phyloP scores from a whole-genome alignment of 2,888 invertebrate species.

The Pristionchus fissidentatus region DNA sequence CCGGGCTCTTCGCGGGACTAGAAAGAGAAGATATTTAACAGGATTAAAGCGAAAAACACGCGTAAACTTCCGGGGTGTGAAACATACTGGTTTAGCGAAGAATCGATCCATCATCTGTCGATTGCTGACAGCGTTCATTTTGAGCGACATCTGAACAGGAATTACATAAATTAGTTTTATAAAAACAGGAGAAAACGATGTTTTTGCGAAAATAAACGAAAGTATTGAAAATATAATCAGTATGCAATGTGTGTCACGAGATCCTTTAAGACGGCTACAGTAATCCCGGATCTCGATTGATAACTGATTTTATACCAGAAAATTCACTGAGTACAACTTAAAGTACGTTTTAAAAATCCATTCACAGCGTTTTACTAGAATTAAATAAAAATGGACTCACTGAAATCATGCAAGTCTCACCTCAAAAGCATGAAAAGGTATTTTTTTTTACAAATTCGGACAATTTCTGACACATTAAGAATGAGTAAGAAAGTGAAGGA shows the following conservation, averaged over 20 bases:
- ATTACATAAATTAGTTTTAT: background rate
- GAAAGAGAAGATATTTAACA: background rate
- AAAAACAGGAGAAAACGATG: background rate
- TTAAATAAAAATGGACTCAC: no score
- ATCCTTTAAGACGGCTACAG: background rate
- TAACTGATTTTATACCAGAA: no score
- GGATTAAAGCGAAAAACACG: background rate
- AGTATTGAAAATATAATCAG: background rate
- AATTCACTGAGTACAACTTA: no score
- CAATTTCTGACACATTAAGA: no score
- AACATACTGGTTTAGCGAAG: slow-evolving; percentile 30
- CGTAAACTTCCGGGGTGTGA: background rate
- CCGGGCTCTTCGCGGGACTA: background rate
- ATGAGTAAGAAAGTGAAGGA: no score
- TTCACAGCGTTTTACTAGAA: no score
- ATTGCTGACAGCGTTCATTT: slow-evolving; percentile 45
- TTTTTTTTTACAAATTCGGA: no score
- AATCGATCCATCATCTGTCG: slow-evolving; percentile 46
- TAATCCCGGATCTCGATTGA: background rate
- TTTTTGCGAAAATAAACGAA: background rate
- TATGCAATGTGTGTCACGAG: background rate
- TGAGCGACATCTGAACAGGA: background rate
- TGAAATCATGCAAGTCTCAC: no score
- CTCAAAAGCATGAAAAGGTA: no score
- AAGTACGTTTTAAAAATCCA: no score